A percentile compares a stretch with the other conserved stretches of the same genome.
These are phyloP conservation scores for Excalfactoria chinensis DNA, from an alignment of 2,113 vertebrate genomes.

Conservation along the genomic window DNA sequence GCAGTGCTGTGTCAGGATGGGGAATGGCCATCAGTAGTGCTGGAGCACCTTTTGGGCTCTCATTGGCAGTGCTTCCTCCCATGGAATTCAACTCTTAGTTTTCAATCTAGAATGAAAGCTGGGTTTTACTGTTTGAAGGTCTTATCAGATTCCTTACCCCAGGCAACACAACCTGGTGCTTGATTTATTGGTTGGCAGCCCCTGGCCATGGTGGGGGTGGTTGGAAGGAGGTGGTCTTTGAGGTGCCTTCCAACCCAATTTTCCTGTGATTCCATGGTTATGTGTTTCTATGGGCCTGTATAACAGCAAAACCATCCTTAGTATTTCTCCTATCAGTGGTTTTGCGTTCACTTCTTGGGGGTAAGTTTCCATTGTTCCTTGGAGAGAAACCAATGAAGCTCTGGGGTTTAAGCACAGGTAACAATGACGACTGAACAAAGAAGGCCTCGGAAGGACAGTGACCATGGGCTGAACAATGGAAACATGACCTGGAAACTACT, in stretches of 20 bases:
- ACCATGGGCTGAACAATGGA: fast-evolving
- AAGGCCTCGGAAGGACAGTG: background rate
- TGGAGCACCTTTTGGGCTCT: background rate
- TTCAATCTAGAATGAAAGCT: background rate
- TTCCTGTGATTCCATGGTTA: no score
- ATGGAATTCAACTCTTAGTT: background rate
- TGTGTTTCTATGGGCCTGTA: no score
- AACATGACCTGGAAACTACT: background rate
- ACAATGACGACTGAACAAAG: background rate
- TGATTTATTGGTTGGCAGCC: no score
- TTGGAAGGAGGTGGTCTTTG: no score
- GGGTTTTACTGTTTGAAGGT: background rate
- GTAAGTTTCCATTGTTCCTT: fast-evolving
- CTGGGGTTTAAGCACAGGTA: background rate
- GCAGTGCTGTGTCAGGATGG: background rate
- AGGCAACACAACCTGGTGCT: no score
- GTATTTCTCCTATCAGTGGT: no score
- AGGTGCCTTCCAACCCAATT: no score
- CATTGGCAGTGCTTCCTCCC: background rate
- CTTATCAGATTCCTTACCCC: no score
- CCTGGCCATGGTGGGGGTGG: no score
- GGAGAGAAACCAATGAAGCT: fast-evolving
- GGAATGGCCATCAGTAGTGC: background rate
- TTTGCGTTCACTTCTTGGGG: fast-evolving
- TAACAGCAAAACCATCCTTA: background rate